Base-by-base conservation (phyloP, 2,797 vertebrate genomes). In the Pogonophryne albipinna region DNA sequence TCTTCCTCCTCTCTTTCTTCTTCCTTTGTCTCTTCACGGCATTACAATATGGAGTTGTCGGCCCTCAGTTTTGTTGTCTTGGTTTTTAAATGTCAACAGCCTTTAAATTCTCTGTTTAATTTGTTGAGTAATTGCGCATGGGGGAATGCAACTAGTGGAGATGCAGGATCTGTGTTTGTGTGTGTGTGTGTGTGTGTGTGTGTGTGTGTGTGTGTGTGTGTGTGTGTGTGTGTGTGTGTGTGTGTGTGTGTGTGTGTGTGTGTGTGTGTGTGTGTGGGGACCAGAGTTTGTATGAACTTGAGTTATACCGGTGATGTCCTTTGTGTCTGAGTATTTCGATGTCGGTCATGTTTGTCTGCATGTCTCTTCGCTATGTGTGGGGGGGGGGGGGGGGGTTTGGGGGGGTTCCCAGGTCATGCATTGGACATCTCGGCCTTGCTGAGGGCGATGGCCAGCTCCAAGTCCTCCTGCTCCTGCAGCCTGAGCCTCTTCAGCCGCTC, bases 401-500 rank as follows among this genome's bases (percentile, higher is more conserved):
- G 11, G 12, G 6, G 13, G 53, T 10, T 16, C 34, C 62, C 66
- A 56, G 10, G 73, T 96, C 96, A 98, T 66, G 97, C 95, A 15
- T 95, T 95, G 11, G 97, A 97, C 98, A 99, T 99, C 93, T 99
- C 98, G 0, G 98, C 98, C 93, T 98, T 99, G 95, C 98, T 99
- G 87, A 99, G 97, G 0, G 98, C 98, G 53, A 99, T 99, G 88
- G 98, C 98, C 86, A 99, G 83, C 89, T 99, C 98, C 71, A 99
- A 95, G 87, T 99, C 98, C 71, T 99, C 98, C 89, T 99, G 98
- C 23, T 99, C 98, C 90, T 99, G 98, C 73, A 96, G 96, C 47
- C 97, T 88, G 56, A 99, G 93, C 10, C 98, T 93, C n/a, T 97
- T 98, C 88, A 99, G 94, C 55, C 98, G 92, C 76, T 99, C 98